These are phyloP conservation scores for Phortica variegata DNA, from an alignment of 1,140 invertebrate genomes.

Conservation along the genomic window DNA sequence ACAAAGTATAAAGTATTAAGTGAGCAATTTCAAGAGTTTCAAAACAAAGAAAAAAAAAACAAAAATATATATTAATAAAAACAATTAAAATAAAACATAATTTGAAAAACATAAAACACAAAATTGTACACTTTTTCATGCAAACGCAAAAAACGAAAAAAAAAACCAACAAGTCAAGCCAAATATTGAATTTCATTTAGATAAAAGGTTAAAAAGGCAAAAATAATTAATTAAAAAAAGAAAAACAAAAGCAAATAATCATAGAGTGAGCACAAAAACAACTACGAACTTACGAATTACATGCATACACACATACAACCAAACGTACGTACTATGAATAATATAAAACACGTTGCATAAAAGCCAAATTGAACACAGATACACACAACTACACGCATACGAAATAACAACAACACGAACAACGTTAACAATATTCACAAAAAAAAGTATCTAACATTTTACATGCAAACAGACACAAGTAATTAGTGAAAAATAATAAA, in stretches of 20 bases:
- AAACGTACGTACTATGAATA: constrained; percentile 29
- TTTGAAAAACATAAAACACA: constrained; percentile 2
- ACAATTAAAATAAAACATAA: constrained; percentile 10
- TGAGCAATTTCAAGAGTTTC: constrained; percentile 53
- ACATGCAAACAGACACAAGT: constrained; percentile 8
- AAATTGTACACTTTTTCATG: constrained; percentile 40
- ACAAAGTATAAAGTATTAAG: constrained; percentile 31
- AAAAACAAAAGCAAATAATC: constrained; percentile 30
- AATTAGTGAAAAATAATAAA: constrained; percentile 16
- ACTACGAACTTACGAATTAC: constrained; percentile 2
- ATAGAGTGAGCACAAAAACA: constrained; percentile 47
- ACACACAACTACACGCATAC: constrained; percentile 11
- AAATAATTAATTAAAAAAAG: constrained; percentile 8
- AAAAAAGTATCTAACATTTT: constrained; percentile 18
- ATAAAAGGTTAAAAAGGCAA: constrained; percentile 9
- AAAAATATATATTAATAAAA: constrained; percentile 26
- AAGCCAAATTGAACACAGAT: constrained; percentile 18
- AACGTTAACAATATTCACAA: constrained; percentile 11
- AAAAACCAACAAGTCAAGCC: too few relatives aligned
- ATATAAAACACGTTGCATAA: constrained; percentile 28
- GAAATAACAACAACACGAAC: constrained; percentile 18
- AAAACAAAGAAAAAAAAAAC: constrained; percentile 27
- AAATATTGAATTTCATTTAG: too few relatives aligned
- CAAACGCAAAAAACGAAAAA: too few relatives aligned
- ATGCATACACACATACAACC: constrained; percentile 15